These are phyloP conservation scores for Tetropium fuscum DNA, from an alignment of 2,888 invertebrate species.

Conservation along the genomic window DNA sequence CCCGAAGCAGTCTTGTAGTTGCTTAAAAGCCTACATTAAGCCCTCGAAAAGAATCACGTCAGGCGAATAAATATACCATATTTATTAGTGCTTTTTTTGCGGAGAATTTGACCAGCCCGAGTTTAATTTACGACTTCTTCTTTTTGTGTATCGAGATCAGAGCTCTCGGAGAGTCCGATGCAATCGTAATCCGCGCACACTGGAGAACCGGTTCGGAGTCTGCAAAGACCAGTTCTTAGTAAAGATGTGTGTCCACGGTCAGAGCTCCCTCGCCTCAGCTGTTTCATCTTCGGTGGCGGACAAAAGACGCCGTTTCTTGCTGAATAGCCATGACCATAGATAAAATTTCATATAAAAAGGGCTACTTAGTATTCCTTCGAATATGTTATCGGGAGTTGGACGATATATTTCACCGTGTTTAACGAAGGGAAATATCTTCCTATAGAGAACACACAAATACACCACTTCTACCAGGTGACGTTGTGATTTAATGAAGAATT, in stretches of 20 bases:
- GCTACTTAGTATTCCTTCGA: background rate
- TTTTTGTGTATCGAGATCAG: constrained; percentile 5
- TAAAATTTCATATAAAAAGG: constrained; percentile 14
- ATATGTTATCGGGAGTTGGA: constrained; percentile 3
- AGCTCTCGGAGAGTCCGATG: constrained; percentile 10
- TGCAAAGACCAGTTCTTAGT: constrained; percentile 18
- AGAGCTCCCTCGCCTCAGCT: constrained; percentile 23
- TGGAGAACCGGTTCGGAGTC: constrained; percentile 25
- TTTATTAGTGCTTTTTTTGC: constrained; percentile 11
- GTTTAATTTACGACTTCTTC: constrained; percentile 19
- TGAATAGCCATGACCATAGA: constrained; percentile 7
- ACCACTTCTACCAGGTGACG: constrained; percentile 1
- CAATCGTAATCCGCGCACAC: constrained; percentile 15
- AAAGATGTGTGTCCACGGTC: constrained; percentile 7
- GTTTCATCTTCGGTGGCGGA: constrained; percentile 13
- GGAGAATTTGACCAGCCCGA: constrained; percentile 8
- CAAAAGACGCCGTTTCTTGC: constrained; percentile 9
- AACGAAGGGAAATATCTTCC: background rate
- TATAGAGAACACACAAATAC: no score
- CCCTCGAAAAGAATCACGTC: constrained; percentile 1
- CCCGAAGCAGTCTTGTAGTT: background rate
- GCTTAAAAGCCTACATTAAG: background rate
- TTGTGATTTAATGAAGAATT: background rate
- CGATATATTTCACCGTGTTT: background rate
- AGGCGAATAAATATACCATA: constrained; percentile 12